Evolutionary conservation across 2,888 invertebrate genomes (phyloP), one percentile per base, ranked within the genome.

Genomic region (Yponomeuta evonymella): DNA sequence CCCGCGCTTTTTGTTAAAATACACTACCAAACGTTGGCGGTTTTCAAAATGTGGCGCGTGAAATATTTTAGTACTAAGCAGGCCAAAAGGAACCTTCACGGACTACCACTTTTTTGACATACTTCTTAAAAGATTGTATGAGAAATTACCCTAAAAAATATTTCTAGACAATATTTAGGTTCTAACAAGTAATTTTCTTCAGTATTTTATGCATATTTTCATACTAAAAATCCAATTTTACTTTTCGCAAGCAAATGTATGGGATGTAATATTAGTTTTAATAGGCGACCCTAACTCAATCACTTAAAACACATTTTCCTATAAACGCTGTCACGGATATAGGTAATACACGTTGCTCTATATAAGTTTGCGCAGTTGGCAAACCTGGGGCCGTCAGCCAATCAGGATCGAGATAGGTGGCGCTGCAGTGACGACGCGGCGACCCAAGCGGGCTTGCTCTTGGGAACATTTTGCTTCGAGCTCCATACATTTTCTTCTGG

Each of bases 401-500:
- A 92, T 92, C 85, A 85, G 78, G 75, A 71, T 74, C 76, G 75
- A 82, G 73, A 81, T 92, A 91, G 92, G 83, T 86, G 92, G 86
- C 92, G 91, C 89, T 85, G 75, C 75, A 73, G 83, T 84, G 82
- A 80, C 84, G 89, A 92, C 91, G 91, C 91, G 88, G 88, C 88
- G 86, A 85, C 86, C 89, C 90, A 90, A 90, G 91, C 92, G 83
- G 85, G 88, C 90, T 90, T 85, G 88, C 83, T 82, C 87, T 87
- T 36, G 87, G 89, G 90, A 91, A 90, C 89, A 86, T 92, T 70
- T 75, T 89, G 86, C 90, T 90, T 90, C 87, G 90, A 89, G 90
- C 91, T 85, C 89, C 92, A 92, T 93, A 92, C 92, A 92, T 91
- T 92, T 90, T 89, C 92, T 92, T 93, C 90, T 89, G 89, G 89